phyloP scores from a whole-genome alignment of 2,888 invertebrate species.

The Ormyrus nitidulus region DNA sequence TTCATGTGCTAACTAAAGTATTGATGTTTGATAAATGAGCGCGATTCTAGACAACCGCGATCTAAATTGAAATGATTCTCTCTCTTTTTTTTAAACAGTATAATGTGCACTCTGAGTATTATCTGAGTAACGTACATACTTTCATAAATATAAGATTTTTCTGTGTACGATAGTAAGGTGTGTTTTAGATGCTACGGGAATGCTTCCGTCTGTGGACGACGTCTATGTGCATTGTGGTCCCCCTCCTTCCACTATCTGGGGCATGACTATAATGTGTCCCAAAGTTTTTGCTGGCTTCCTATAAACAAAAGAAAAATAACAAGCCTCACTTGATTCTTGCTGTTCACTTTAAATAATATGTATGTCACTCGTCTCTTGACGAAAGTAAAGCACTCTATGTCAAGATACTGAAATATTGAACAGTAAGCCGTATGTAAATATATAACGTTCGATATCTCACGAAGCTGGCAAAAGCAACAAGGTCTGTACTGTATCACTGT shows the following conservation, averaged over 20 bases:
- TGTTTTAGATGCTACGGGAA: conserved; percentile 74
- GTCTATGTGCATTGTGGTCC: conserved; percentile 74
- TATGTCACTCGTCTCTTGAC: neutral
- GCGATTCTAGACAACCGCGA: conserved; percentile 11
- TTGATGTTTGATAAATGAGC: neutral
- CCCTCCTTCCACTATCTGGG: conserved; percentile 71
- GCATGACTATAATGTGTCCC: conserved; percentile 70
- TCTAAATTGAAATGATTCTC: neutral
- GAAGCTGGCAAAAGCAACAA: conserved; percentile 68
- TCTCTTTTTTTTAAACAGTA: conserved; percentile 20
- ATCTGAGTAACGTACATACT: conserved; percentile 27
- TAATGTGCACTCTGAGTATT: conserved; percentile 40
- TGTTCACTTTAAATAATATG: neutral
- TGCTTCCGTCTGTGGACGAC: conserved; percentile 74
- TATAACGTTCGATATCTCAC: conserved; percentile 50
- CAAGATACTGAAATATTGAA: neutral
- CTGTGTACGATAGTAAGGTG: conserved; percentile 72
- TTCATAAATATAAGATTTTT: conserved; percentile 59
- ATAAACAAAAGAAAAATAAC: conserved; percentile 27
- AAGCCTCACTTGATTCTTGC: conserved; percentile 4
- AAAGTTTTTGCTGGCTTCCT: conserved; percentile 68
- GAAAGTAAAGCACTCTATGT: neutral
- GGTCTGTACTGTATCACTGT: conserved; percentile 72
- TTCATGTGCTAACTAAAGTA: neutral
- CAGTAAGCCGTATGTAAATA: conserved; percentile 15